phyloP scores from a whole-genome alignment of 35 echinoderm and acorn worm genomes.

The Strongylocentrotus purpuratus region DNA sequence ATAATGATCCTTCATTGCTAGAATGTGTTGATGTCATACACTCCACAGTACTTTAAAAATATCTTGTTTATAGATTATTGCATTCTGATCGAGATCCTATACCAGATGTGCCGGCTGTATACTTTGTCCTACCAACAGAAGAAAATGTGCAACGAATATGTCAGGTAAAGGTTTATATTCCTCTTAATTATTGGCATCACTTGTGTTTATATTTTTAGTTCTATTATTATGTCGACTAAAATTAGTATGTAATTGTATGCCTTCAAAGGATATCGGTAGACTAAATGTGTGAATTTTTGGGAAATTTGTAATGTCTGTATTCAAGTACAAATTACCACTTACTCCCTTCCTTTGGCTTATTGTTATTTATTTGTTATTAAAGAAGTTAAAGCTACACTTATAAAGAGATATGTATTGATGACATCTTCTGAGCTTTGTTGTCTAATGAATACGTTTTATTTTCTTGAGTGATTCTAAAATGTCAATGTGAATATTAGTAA shows the following conservation, averaged over 20 bases:
- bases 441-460: neutral
- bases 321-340: too few relatives aligned
- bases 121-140: slow-evolving; percentile 96
- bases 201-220: too few relatives aligned
- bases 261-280: too few relatives aligned
- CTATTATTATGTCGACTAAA: too few relatives aligned
- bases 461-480: neutral
- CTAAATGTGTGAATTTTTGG: too few relatives aligned
- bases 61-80: slow-evolving; percentile 69
- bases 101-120: slow-evolving; percentile 97
- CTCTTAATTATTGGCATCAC: neutral
- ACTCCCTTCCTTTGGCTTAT: neutral
- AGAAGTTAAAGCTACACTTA: neutral
- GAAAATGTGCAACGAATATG: slow-evolving; percentile 98
- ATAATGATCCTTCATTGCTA: too few relatives aligned
- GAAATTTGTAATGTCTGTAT: too few relatives aligned
- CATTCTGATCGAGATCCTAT: slow-evolving; percentile 96
- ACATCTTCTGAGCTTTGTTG: neutral
- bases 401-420: neutral
- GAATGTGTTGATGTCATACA: too few relatives aligned
- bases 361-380: neutral
- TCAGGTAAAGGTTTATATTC: slow-evolving; percentile 62
- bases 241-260: too few relatives aligned
- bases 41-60: too few relatives aligned
- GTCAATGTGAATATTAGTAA: neutral